Base-by-base conservation (phyloP, 2,113 vertebrate species). In the Hippocampus barbouri region DNA sequence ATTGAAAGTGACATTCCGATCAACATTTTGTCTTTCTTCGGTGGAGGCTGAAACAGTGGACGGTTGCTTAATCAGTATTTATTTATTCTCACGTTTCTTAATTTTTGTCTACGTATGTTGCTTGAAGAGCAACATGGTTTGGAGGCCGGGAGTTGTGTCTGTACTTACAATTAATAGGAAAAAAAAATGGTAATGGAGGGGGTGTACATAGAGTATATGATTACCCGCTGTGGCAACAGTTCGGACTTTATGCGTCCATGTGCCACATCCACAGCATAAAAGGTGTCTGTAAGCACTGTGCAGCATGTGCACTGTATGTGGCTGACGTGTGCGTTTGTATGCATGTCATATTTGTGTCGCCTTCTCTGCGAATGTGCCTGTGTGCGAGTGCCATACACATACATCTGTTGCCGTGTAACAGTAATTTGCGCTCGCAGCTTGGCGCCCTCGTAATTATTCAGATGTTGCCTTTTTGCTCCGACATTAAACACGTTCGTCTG, bases 401-500 rank as follows among this genome's bases (percentile, higher is more conserved):
- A 87, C 90, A 90, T 91, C 89, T 92, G 89, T 92, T 90, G 90
- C 85, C 76, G 73, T 78, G 79, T 25, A 85, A 86, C 85, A 79
- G 82, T 91, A 88, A 93, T 92, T 91, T 93, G 87, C 86, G 82
- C 86, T 88, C 91, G 60, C 90, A 93, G 91, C 91, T 92, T 92
- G 92, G 89, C 62, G 84, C 90, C 91, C 83, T 78, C 59, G 89
- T 91, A 93, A 93, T 93, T 91, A 93, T 91, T 89, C 81, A 88
- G 80, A 84, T 38, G 75, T 80, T 91, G 88, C 87, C 84, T 92
- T 90, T 49, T 92, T 87, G 86, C 92, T 90, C 83, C 83, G 30
- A 89, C 90, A 90, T 92, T 91, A 88, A 92, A 92, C 90, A 89
- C 76, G 84, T 91, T 89, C 86, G 85, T 92, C 86, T 90, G 89